Base-by-base conservation (phyloP, 2,797 vertebrate species). In the Anguilla pacifica region DNA sequence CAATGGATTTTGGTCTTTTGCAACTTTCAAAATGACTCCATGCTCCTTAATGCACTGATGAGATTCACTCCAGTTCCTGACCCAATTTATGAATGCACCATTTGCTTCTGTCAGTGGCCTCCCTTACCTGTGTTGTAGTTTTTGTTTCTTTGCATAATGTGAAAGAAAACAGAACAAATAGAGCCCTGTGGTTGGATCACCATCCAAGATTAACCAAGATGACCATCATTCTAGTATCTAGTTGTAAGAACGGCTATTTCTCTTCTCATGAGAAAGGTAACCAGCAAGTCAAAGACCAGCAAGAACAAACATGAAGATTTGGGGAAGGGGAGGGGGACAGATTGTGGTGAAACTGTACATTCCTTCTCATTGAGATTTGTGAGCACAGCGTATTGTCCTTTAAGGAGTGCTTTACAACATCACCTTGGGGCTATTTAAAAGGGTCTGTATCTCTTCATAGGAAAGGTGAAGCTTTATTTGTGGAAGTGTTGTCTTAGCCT, bases 401-500 rank as follows among this genome's bases (percentile, higher is more conserved):
- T 59, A 61, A 17, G 43, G 7, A n/a, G 43, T 9, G 51, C 51
- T 82, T 82, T 82, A 82, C 25, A 82, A 82, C 79, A 51, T 82
- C 46, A 49, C 43, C 79, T 57, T 51, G 53, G 35, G 72, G 53
- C 74, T 82, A 4, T 86, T 81, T 59, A 79, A 77, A 59, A 59
- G 59, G 53, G 55, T 81, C 53, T 81, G 55, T 79, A 81, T 81
- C 31, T 59, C 57, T 35, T 28, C 86, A 81, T 31, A 57, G 31
- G 35, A 15, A 17, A 81, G 86, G 72, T n/a, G 55, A 79, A 70
- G 74, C 51, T 9, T 10, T 79, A 9, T 86, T 79, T 86, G 86
- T 81, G 86, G 86, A 86, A 81, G 51, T 43, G 74, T 81, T 86
- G 86, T 82, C 74, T 86, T 49, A 61, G 86, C 72, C 79, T 81